These are phyloP conservation scores for Strix aluco DNA, from an alignment of 2,113 vertebrate species.

Conservation along the genomic window DNA sequence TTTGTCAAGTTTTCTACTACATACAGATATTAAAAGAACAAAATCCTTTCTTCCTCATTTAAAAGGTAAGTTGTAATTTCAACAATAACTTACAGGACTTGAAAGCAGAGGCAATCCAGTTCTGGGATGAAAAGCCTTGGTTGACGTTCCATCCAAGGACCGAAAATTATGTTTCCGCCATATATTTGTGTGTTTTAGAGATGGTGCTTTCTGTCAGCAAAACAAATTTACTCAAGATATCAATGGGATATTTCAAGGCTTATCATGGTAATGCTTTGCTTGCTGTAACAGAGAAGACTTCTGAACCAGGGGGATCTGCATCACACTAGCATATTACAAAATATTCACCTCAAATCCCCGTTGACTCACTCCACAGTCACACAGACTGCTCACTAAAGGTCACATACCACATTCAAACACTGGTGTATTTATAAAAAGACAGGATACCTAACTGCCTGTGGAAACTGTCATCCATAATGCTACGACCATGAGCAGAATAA, in stretches of 20 bases:
- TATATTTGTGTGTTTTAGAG: conserved; percentile 83
- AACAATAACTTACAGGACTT: conserved; percentile 86
- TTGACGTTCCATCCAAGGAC: conserved; percentile 89
- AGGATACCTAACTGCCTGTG: background rate
- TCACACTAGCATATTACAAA: background rate
- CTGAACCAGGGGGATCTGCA: background rate
- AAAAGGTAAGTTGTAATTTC: background rate
- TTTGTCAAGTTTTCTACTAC: background rate
- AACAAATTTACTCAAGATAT: conserved; percentile 12
- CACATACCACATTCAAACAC: background rate
- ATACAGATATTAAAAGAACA: background rate
- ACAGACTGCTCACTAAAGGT: background rate
- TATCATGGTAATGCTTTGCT: background rate
- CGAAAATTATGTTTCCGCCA: conserved; percentile 90
- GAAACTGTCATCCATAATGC: background rate
- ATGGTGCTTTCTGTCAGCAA: conserved; percentile 73
- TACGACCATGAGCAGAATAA: accelerated
- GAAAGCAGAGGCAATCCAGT: conserved; percentile 97
- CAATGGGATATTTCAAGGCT: background rate
- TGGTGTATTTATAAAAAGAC: no score
- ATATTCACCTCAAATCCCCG: background rate
- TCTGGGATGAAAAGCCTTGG: conserved; percentile 95
- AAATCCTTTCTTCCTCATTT: background rate
- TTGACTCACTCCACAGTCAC: background rate
- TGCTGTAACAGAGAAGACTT: background rate